Base-by-base conservation (phyloP, 2,888 invertebrate species). In the Onthophagus sagittarius region DNA sequence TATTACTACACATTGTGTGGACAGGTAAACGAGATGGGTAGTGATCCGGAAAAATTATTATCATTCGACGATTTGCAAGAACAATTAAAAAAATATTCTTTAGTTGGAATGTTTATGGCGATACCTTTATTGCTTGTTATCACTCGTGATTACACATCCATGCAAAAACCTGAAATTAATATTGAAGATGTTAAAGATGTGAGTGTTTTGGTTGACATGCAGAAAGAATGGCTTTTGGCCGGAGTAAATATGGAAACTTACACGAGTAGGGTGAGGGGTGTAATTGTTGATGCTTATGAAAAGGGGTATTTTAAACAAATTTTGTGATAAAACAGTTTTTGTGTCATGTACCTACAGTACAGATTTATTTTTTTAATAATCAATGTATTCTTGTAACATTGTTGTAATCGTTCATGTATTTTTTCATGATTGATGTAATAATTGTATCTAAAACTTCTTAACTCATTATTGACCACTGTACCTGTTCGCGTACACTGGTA, bases 1-100 rank as follows among this genome's bases (percentile, higher is more conserved):
- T 84, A 84, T 75, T 78, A 84, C 74, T 72, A 80, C 32, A 77
- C 81, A 0, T 73, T 84, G 13, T 76, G 76, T 4, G 76, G 77
- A 0, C 76, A 74, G 72, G 74, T 82, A 2, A 62, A 53, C 39
- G 73, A 76, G 67, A 79, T 80, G 14, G 79, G 79, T 11, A 76
- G 79, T 14, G 79, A 82, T 73, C 76, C 80, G 1, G 75, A 79
- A 4, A 73, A 75, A 9, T 70, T 82, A 4, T 82, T 82, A 72
- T 81, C 84, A 0, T 79, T 75, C 53, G 77, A 78, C 11, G 76
- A 73, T 15, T 70, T 83, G 9, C 15, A 75, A 6, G 72, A 78
- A 39, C 82, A 84, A 32, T 65, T 83, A 32, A 70, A 77, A 9
- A 76, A 75, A 72, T 81, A 79, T 72, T 78, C 79, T 14, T 77